These are phyloP conservation scores for Sylvicola fuscatus DNA, from an alignment of 2,888 invertebrate genomes.

Conservation along the genomic window DNA sequence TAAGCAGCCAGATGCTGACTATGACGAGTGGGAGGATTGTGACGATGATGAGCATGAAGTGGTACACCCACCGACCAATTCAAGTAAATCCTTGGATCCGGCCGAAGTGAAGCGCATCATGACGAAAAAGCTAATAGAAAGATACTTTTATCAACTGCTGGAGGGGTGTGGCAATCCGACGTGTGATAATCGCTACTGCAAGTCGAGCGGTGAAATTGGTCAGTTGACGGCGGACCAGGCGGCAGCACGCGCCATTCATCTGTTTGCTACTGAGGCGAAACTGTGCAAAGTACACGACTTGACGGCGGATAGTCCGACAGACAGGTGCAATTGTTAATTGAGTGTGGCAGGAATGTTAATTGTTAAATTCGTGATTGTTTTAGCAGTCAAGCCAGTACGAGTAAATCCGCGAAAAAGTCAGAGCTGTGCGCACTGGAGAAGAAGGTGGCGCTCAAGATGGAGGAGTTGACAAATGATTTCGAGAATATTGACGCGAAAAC, in stretches of 20 bases:
- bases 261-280: slow-evolving; percentile 66
- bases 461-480: slow-evolving; percentile 4
- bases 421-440: too few relatives aligned
- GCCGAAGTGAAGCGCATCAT: slow-evolving; percentile 54
- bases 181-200: slow-evolving; percentile 73
- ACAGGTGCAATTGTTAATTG: too few relatives aligned
- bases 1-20: too few relatives aligned
- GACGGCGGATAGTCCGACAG: too few relatives aligned
- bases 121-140: slow-evolving; percentile 71
- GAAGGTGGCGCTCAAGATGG: too few relatives aligned
- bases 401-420: too few relatives aligned
- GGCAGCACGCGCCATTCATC: slow-evolving; percentile 69
- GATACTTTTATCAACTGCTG: slow-evolving; percentile 80
- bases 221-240: slow-evolving; percentile 71
- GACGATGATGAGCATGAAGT: too few relatives aligned
- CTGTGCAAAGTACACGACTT: slow-evolving; percentile 54
- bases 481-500: not conserved
- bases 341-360: too few relatives aligned
- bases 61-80: too few relatives aligned
- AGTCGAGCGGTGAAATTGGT: slow-evolving; percentile 67
- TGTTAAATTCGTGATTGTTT: too few relatives aligned
- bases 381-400: too few relatives aligned
- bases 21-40: too few relatives aligned
- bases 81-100: slow-evolving; percentile 22
- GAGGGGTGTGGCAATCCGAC: slow-evolving; percentile 82